A percentile compares a stretch with the other conserved stretches of the same genome.
phyloP scores from a whole-genome alignment of 2,113 vertebrate species.

The Passer montanus region DNA sequence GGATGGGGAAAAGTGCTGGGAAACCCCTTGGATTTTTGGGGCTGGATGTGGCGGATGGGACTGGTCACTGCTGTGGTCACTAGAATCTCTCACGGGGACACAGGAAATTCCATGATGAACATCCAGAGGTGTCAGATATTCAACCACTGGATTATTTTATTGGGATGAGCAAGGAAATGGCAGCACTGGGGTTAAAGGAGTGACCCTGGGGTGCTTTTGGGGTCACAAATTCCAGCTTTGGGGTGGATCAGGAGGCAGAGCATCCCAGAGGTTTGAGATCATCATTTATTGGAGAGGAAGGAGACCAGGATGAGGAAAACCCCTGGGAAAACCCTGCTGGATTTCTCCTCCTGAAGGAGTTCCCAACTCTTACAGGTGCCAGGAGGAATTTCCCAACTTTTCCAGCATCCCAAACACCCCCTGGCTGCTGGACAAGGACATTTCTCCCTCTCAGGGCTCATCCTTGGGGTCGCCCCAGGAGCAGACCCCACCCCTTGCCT shows the following conservation, averaged over 20 bases:
- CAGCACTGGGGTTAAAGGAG: accelerated
- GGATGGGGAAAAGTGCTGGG: accelerated
- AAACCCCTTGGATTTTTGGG: background rate
- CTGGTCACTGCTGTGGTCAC: no score
- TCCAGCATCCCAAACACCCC: background rate
- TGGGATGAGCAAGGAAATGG: background rate
- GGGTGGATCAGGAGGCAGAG: background rate
- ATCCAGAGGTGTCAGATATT: accelerated
- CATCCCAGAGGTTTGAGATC: background rate
- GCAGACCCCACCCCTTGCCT: background rate
- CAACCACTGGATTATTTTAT: background rate
- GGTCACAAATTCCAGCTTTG: background rate
- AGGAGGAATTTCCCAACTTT: conserved; percentile 15
- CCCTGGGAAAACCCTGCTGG: background rate
- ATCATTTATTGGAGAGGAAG: accelerated
- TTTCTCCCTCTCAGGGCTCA: background rate
- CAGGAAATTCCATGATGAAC: no score
- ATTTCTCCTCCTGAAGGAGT: background rate
- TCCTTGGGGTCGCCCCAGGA: background rate
- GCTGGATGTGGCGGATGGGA: no score
- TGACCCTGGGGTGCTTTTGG: accelerated
- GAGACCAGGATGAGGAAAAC: accelerated
- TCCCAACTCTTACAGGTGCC: conserved; percentile 30
- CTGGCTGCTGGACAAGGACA: background rate
- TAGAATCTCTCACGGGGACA: no score